A percentile compares a stretch with the other conserved stretches of the same genome.
phyloP scores from a whole-genome alignment of 2,797 vertebrate species.

The Cottoperca gobio region DNA sequence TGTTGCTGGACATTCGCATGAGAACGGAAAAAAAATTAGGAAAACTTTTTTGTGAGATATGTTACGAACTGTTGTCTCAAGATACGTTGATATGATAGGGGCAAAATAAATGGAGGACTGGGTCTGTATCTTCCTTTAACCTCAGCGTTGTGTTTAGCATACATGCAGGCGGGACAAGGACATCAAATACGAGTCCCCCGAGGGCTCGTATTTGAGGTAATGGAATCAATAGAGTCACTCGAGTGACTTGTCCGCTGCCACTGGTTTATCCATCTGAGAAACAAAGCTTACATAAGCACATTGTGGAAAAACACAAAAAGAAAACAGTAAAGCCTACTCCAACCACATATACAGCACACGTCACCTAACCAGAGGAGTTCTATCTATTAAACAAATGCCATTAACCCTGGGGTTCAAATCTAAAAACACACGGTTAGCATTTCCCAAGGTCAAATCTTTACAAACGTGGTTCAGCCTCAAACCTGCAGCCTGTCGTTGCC shows the following conservation, averaged over 20 bases:
- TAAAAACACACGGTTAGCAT: conserved; percentile 19
- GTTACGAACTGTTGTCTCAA: no score
- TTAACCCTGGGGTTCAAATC: conserved; percentile 41
- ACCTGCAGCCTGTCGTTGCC: conserved; percentile 2
- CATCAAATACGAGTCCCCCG: conserved; percentile 39
- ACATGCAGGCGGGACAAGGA: conserved; percentile 44
- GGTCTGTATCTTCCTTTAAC: conserved; percentile 13
- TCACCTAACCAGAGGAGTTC: conserved; percentile 13
- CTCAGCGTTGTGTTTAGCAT: conserved; percentile 9
- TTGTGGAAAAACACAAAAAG: conserved; percentile 53
- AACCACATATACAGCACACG: conserved; percentile 6
- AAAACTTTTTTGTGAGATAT: no score
- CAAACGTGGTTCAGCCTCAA: conserved; percentile 22
- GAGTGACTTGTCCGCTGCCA: conserved; percentile 53
- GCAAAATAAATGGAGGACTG: background rate
- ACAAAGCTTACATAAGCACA: conserved; percentile 69
- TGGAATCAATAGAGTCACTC: conserved; percentile 76
- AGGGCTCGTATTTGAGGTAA: conserved; percentile 61
- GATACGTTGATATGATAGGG: no score
- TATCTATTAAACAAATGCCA: conserved; percentile 56
- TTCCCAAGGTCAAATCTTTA: conserved; percentile 43
- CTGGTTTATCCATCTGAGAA: conserved; percentile 64
- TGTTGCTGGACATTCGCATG: no score
- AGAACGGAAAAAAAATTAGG: no score
- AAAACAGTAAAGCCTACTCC: conserved; percentile 37